Conservation (phyloP, 1,140 invertebrate species). For the Panagrolaimus sp. region DNA sequence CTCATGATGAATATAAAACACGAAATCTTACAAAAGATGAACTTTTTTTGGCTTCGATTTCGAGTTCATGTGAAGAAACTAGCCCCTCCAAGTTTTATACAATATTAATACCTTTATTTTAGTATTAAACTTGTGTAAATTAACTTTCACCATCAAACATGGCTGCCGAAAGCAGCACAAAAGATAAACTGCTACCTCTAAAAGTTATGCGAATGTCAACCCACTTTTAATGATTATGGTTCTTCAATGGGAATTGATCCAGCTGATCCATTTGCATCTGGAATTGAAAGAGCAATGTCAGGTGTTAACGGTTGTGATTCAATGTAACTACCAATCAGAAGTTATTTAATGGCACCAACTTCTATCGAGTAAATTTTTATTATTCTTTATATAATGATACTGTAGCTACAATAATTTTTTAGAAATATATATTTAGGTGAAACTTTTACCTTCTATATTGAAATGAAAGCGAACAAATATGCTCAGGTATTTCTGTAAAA, state of each 20-base stretch:
- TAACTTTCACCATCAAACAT: too few species aligned
- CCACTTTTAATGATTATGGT: slow-evolving; percentile 70
- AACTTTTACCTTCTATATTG: slow-evolving; percentile 93
- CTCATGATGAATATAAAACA: too few species aligned
- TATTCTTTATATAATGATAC: slow-evolving; percentile 19
- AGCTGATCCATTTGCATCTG: slow-evolving; percentile 74
- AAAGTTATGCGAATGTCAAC: slow-evolving; percentile 84
- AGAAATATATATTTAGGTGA: slow-evolving; percentile 82
- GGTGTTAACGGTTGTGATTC: slow-evolving; percentile 74
- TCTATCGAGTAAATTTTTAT: slow-evolving; percentile 74
- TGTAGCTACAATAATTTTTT: slow-evolving; percentile 58
- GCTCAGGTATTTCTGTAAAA: slow-evolving; percentile 73
- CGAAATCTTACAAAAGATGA: too few species aligned
- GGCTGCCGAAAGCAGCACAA: too few species aligned
- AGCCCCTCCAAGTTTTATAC: too few species aligned
- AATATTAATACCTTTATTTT: too few species aligned
- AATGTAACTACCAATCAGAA: slow-evolving; percentile 68
- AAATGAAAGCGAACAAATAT: slow-evolving; percentile 76
- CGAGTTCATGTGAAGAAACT: too few species aligned
- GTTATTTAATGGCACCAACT: slow-evolving; percentile 84
- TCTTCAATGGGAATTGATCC: slow-evolving; percentile 74
- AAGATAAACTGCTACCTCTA: too few species aligned
- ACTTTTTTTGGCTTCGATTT: too few species aligned
- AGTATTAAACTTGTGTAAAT: too few species aligned
- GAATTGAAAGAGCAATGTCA: slow-evolving; percentile 71